phyloP scores from a whole-genome alignment of 2,797 vertebrate species.

The Crenuchus spilurus region DNA sequence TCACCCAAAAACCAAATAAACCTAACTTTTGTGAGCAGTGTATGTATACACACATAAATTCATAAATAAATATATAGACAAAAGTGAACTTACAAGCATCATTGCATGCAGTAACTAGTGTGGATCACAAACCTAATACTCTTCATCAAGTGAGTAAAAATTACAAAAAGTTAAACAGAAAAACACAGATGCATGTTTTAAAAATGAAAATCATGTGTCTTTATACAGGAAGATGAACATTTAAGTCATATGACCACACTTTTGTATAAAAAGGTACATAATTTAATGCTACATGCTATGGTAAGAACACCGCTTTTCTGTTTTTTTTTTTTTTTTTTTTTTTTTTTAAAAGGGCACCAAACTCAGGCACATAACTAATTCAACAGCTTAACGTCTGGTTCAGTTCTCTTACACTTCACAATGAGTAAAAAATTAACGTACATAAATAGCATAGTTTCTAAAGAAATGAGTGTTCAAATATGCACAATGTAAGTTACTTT shows the following conservation, averaged over 20 bases:
- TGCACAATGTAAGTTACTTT: not conserved
- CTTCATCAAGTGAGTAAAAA: not conserved
- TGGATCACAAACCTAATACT: not conserved
- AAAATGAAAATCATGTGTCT: not conserved
- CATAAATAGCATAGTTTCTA: not conserved
- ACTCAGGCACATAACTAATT: slow-evolving; percentile 24
- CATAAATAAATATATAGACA: not conserved
- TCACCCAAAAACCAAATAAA: no score
- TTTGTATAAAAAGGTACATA: slow-evolving; percentile 15
- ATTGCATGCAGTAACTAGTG: slow-evolving; percentile 25
- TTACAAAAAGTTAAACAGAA: not conserved
- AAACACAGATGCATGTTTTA: not conserved
- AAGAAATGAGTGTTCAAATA: not conserved
- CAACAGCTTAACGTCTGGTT: slow-evolving; percentile 37
- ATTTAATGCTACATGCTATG: slow-evolving; percentile 23
- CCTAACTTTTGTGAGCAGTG: no score
- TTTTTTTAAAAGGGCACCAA: not conserved
- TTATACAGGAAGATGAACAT: not conserved
- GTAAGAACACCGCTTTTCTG: not conserved
- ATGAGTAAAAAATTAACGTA: not conserved
- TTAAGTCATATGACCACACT: not conserved
- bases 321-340: not conserved
- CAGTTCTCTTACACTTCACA: not conserved
- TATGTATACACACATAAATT: no score
- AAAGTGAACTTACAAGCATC: slow-evolving; percentile 8